Conservation (phyloP, 2,888 invertebrate species). For the Hirtodrosophila confusa region DNA sequence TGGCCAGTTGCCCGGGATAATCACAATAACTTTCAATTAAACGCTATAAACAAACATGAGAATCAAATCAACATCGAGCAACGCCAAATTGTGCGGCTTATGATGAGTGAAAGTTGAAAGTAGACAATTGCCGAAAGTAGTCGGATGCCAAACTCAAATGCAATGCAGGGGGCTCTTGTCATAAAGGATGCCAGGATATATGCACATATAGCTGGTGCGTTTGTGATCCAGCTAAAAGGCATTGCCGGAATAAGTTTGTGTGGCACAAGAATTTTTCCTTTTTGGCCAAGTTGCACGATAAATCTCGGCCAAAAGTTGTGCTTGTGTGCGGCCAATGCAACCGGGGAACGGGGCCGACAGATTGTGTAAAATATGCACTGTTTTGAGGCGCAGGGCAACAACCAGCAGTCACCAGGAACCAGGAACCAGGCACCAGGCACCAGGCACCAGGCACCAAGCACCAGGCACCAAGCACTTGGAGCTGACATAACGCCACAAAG, state of each 20-base stretch:
- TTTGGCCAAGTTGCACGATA: conserved; percentile 66
- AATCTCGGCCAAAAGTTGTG: conserved; percentile 69
- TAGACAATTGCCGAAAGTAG: conserved; percentile 13
- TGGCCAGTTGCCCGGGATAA: not conserved
- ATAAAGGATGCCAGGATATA: conserved; percentile 28
- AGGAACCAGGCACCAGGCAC: conserved; percentile 24
- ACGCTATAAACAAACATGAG: conserved; percentile 22
- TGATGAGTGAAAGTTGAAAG: conserved; percentile 43
- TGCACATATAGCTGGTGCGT: conserved; percentile 12
- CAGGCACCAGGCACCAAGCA: conserved; percentile 24
- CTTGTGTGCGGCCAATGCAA: conserved; percentile 14
- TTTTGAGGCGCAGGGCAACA: conserved; percentile 42
- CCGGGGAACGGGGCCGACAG: conserved; percentile 17
- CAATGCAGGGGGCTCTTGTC: conserved; percentile 21
- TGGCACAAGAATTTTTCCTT: conserved; percentile 45
- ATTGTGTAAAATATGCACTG: conserved; percentile 73
- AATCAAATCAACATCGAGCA: conserved; percentile 33
- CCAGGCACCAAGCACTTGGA: conserved; percentile 48
- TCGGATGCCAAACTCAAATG: conserved; percentile 20
- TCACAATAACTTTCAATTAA: conserved; percentile 28
- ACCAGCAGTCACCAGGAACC: conserved; percentile 16
- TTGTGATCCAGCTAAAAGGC: conserved; percentile 55
- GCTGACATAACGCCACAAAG: conserved; percentile 69
- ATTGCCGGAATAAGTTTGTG: conserved; percentile 61
- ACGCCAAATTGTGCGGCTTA: conserved; percentile 44